Base-by-base conservation (phyloP, 92 coral and sea anemone species). In the Porites evermanni region DNA sequence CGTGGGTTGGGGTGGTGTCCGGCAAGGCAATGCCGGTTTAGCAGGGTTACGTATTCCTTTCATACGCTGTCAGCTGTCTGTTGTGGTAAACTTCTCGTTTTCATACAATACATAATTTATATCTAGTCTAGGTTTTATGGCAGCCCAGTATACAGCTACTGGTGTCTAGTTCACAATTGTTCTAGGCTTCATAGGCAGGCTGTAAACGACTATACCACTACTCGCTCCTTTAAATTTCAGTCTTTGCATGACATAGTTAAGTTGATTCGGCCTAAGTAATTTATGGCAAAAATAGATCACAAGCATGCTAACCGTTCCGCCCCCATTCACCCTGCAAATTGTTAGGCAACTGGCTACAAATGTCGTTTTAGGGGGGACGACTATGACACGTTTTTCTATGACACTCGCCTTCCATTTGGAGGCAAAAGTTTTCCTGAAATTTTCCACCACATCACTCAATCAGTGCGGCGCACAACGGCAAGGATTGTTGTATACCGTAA, bases 131-230 rank as follows among this genome's bases (percentile, higher is more conserved):
- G 21, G 21, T 21, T 21, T 21, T 21, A 21, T 21, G 21, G 21
- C 21, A 21, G 21, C 21, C 21, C 21, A 21, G 21, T 21, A 21
- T 21, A 21, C 21, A 21, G 21, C 21, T 21, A 21, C 21, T 21
- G 21, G 21, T 21, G 21, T 21, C 21, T 21, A 21, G 21, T 84
- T 53, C 88, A 89, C 21, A 79, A 89, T 67, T 89, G 92, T 64
- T 89, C 88, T 0, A 54, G 88, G 7, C 92, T 88, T 0, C 85
- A 61, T 8, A 85, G 88, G 10, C 73, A 67, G 0, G 92, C 72
- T 0, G 71, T 89, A 11, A 89, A 89, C 53, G 86, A 72, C 29
- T 70, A 89, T 60, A 83, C 83, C 0, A 20, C 78, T 11, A 64
- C 17, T 7, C 12, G 67, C 53, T 53, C 79, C 0, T 89, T 84